A percentile compares a stretch with the other conserved stretches of the same genome.
Conservation (phyloP, 2,113 vertebrate genomes). For the Cisticola juncidis region DNA sequence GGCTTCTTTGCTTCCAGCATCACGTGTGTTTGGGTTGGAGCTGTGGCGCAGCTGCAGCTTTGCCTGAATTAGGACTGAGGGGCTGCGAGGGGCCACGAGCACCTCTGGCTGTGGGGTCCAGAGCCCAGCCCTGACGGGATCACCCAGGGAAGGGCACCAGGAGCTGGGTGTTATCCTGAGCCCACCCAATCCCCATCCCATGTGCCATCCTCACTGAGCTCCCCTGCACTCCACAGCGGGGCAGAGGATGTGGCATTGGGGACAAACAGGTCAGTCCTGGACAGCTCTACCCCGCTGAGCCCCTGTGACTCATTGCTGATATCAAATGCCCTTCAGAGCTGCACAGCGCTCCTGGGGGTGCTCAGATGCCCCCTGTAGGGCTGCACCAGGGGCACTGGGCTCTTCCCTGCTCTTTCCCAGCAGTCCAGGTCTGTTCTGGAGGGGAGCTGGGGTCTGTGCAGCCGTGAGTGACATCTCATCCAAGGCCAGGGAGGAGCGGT, state of each 20-base stretch:
- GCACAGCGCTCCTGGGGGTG: background rate
- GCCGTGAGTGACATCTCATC: rapidly evolving
- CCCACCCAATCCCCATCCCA: background rate
- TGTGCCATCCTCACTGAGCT: rapidly evolving
- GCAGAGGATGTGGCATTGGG: background rate
- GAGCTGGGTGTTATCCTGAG: background rate
- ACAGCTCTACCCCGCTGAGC: background rate
- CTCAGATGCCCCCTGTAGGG: background rate
- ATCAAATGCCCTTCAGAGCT: too few species aligned
- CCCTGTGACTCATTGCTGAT: background rate
- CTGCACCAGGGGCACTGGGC: rapidly evolving
- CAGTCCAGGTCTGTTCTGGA: background rate
- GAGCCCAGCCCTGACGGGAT: rapidly evolving
- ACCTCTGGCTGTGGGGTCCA: background rate
- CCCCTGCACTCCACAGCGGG: background rate
- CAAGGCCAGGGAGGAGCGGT: background rate
- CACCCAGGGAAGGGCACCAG: rapidly evolving
- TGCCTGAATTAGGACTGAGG: background rate
- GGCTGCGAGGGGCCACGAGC: background rate
- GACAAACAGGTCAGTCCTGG: background rate
- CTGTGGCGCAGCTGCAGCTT: background rate
- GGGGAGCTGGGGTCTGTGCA: background rate
- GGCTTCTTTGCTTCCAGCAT: background rate
- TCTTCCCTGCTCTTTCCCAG: rapidly evolving
- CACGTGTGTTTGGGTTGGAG: background rate